Base-by-base conservation (phyloP, 2,797 vertebrate species). In the Lemur catta region DNA sequence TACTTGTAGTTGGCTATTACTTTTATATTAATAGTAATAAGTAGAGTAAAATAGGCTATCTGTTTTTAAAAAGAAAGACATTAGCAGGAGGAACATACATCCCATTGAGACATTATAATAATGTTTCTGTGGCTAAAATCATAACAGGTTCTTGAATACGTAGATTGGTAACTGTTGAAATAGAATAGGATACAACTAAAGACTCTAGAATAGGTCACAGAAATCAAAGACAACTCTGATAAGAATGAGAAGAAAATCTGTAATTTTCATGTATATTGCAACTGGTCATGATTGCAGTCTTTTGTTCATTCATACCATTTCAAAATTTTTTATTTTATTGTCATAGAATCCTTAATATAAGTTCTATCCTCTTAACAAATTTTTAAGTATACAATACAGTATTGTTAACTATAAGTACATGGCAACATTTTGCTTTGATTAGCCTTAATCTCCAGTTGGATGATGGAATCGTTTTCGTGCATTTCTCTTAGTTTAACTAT, bases 111-210 rank as follows among this genome's bases (percentile, higher is more conserved):
- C 91, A 78, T 18, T 81, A 0, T 91, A 41, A 17, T 17, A 4
- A 6, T 52, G 13, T 65, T 80, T 94, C 78, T 93, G 1, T 76
- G n/a, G 35, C 59, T 84, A 75, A 81, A 22, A 71, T 71, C 67
- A 14, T 59, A 28, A 20, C 12, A 90, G 50, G 24, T 80, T 94
- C n/a, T 97, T 35, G 55, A 96, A 84, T 87, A 74, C 74, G 48
- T 57, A 50, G 76, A 50, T 67, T 69, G 59, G 4, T 61, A 33
- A 38, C 63, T 92, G 24, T 48, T 87, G 57, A 79, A 94, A 71
- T 71, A 93, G 30, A 55, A 17, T 79, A 69, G 75, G 24, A 35
- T 76, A 69, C 8, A 76, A 41, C 57, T 55, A 38, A 74, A 24
- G 61, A 82, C 43, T 81, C 41, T 48, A 87, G 63, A 92, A 9